These are phyloP conservation scores for Aldrovandia affinis DNA, from an alignment of 2,797 vertebrate species.

Conservation along the genomic window DNA sequence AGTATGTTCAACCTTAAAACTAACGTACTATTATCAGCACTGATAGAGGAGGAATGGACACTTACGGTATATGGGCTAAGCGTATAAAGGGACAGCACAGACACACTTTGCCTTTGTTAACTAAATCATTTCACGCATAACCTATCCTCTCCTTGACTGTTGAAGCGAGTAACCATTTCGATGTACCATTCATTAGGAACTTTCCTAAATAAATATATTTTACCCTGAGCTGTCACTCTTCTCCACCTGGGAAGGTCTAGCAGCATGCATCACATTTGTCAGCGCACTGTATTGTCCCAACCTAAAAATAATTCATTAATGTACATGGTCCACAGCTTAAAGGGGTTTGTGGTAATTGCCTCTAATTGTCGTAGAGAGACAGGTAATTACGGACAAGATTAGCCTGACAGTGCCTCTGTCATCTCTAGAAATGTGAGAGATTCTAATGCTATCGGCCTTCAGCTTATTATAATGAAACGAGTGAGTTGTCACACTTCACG, in stretches of 20 bases:
- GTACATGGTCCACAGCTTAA: constrained; percentile 23
- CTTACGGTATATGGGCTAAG: too few relatives aligned
- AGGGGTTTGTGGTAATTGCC: constrained; percentile 32
- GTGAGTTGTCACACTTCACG: neutral
- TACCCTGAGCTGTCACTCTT: neutral
- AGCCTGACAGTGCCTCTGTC: constrained; percentile 11
- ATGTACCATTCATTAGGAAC: constrained; percentile 1
- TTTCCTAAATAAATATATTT: constrained; percentile 7
- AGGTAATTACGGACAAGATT: constrained; percentile 34
- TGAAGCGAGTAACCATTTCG: constrained; percentile 17
- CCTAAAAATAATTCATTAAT: constrained; percentile 19
- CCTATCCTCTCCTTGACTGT: neutral
- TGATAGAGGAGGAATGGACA: too few relatives aligned
- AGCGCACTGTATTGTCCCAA: neutral
- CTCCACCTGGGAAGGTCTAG: neutral
- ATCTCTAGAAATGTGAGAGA: constrained; percentile 2
- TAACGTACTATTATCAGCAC: too few relatives aligned
- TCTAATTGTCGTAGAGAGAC: constrained; percentile 33
- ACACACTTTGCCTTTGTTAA: neutral
- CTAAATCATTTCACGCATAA: constrained; percentile 24
- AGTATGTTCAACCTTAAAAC: too few relatives aligned
- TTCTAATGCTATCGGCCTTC: neutral
- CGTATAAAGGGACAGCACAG: too few relatives aligned
- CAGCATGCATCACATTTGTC: neutral
- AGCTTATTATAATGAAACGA: neutral